A percentile compares a stretch with the other conserved stretches of the same genome.
phyloP scores from a whole-genome alignment of 2,113 vertebrate species.

The Microcebus murinus region DNA sequence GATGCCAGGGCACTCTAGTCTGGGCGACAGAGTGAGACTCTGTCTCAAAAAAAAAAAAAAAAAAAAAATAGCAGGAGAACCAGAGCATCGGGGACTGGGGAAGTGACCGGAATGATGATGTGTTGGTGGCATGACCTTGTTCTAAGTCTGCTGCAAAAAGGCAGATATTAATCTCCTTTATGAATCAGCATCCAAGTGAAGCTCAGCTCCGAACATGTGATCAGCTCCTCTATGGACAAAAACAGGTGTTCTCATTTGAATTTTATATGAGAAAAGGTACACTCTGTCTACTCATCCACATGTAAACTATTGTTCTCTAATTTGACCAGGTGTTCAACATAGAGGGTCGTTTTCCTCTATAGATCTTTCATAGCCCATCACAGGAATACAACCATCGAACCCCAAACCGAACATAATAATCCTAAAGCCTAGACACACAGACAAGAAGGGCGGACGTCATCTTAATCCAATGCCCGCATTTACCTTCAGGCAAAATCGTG shows the following conservation, averaged over 20 bases:
- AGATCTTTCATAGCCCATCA: background rate
- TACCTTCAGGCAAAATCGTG: background rate
- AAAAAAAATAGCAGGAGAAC: background rate
- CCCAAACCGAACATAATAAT: background rate
- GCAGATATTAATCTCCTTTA: background rate
- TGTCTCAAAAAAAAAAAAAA: too few relatives aligned
- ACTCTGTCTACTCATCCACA: background rate
- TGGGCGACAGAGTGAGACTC: too few relatives aligned
- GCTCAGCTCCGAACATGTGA: background rate
- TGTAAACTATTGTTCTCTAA: conserved; percentile 12
- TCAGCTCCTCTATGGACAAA: background rate
- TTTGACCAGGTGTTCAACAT: conserved; percentile 42
- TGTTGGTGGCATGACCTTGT: background rate
- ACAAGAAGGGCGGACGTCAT: background rate
- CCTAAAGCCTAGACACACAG: background rate
- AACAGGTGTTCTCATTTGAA: conserved; percentile 59
- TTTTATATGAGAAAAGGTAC: conserved; percentile 33
- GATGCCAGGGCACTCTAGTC: too few relatives aligned
- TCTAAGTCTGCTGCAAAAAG: background rate
- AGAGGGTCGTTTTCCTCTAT: background rate
- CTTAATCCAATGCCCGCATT: background rate
- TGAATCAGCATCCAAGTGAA: conserved; percentile 30
- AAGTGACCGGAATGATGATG: background rate
- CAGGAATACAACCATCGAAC: background rate
- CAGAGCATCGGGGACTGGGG: background rate